Base-by-base conservation (phyloP, 2,888 invertebrate species). In the Ectemnius lituratus region DNA sequence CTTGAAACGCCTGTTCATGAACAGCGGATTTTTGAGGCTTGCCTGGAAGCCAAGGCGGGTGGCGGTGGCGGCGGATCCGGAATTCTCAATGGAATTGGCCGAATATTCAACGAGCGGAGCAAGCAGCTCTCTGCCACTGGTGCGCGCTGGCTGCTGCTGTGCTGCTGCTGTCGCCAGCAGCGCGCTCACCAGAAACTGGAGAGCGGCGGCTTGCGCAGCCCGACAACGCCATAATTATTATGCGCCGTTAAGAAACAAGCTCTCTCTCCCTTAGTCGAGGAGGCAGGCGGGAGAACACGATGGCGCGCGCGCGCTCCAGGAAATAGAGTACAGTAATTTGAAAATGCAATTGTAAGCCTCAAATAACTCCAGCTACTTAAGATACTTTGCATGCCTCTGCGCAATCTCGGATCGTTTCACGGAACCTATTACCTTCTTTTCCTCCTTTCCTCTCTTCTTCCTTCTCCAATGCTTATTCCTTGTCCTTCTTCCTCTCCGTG, bases 161-260 rank as follows among this genome's bases (percentile, higher is more conserved):
- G n/a, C n/a, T 37, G 8, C 37, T 37, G 6, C 37, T 11, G 37
- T 6, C 37, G 37, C 5, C 37, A 37, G 37, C 37, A 11, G 37
- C 37, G 37, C 37, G 11, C 37, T 37, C 23, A 11, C 37, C 37
- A 6, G 37, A 4, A 37, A 8, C 8, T 37, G 6, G 37, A 8
- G 8, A 11, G 8, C 37, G 37, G 8, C 37, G 37, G 37, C 37
- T 37, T 37, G 37, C 11, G 5, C 37, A 4, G 6, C 2, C 61
- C 70, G 59, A 70, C 73, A 49, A 64, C 75, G 18, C 75, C 62
- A 78, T 78, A 81, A 81, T 81, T 81, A 79, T 81, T 81, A 79
- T 70, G 69, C 75, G 70, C 71, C 70, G 70, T 75, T 75, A 79
- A 77, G 81, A 79, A 81, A 76, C 81, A 79, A 65, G 63, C 63